Base-by-base conservation (phyloP, 2,888 invertebrate genomes). In the Xanthia togata region DNA sequence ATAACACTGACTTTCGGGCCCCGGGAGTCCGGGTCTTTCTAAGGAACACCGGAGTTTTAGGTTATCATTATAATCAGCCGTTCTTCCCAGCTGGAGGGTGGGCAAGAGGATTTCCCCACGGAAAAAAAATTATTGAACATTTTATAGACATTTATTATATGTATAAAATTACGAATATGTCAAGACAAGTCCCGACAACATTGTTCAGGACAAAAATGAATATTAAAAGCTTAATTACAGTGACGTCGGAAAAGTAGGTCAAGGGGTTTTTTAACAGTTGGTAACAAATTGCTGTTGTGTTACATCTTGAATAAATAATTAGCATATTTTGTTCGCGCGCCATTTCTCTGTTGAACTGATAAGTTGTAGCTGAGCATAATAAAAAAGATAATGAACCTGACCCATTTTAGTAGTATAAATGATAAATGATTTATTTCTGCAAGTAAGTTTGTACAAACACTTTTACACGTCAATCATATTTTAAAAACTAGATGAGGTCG, bases 271-370 rank as follows among this genome's bases (percentile, higher is more conserved):
- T 70, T 63, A 67, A 69, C 65, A 62, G 53, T 50, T 41, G 59
- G n/a, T 38, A 77, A 77, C 47, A 73, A 81, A 77, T 80, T 76
- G 35, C 60, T 77, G 26, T 75, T 75, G 72, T 68, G 64, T 77
- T 85, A 74, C 68, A 60, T 76, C 74, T 79, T 63, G 64, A 76
- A 84, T 75, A 73, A 76, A 74, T 72, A 83, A 81, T 80, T 79
- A 70, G 57, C 71, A 83, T 68, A 76, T 80, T 82, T 73, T 63
- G 65, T 83, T 59, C 12, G 38, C 60, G 26, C 71, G 47, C 59
- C 59, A 65, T 72, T 76, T 59, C 23, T 47, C 47, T 71, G 50
- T 62, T 73, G 44, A 41, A 67, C 47, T 82, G 79, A 79, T 67
- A 73, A 73, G n/a, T 73, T 70, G n/a, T 44, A 12, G 38, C 41